These are phyloP conservation scores for Pinna nobilis DNA, from an alignment of 1,140 invertebrate genomes.

Conservation along the genomic window DNA sequence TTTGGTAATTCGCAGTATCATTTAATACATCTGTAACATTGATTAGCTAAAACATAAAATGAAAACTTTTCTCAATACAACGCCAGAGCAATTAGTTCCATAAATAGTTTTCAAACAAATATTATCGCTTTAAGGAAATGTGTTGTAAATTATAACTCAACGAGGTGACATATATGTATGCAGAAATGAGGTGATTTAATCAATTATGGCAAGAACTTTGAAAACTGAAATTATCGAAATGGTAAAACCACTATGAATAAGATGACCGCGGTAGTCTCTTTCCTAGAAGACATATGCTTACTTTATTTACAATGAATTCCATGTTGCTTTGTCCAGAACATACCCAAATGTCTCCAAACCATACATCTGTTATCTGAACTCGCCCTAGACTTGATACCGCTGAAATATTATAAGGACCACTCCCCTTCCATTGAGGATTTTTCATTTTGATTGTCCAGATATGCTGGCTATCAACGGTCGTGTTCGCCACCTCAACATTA, in stretches of 20 bases:
- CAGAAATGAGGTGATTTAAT: no score
- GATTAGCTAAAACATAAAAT: neutral
- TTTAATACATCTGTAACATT: slow-evolving; percentile 22
- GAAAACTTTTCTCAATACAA: neutral
- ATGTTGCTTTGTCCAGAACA: slow-evolving; percentile 73
- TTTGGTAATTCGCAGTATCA: no score
- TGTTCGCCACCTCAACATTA: slow-evolving; percentile 11
- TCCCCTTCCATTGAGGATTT: slow-evolving; percentile 2
- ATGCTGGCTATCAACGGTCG: slow-evolving; percentile 9
- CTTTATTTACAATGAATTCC: slow-evolving; percentile 52
- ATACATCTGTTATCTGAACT: slow-evolving; percentile 52
- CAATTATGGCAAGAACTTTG: no score
- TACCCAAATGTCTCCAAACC: slow-evolving; percentile 70
- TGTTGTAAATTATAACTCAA: no score
- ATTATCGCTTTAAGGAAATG: no score
- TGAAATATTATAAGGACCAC: slow-evolving; percentile 35
- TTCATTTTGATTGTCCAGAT: slow-evolving; percentile 43
- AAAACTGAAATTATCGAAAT: no score
- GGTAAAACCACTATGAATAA: slow-evolving; percentile 24
- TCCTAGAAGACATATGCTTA: slow-evolving; percentile 28
- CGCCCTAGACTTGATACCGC: slow-evolving; percentile 40
- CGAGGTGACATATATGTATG: no score
- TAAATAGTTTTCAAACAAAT: no score
- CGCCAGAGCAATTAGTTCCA: no score
- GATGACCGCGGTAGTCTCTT: slow-evolving; percentile 17